A percentile compares a stretch with the other conserved stretches of the same genome.
phyloP scores from a whole-genome alignment of 2,888 invertebrate species.

The Himalopsyche anomala region DNA sequence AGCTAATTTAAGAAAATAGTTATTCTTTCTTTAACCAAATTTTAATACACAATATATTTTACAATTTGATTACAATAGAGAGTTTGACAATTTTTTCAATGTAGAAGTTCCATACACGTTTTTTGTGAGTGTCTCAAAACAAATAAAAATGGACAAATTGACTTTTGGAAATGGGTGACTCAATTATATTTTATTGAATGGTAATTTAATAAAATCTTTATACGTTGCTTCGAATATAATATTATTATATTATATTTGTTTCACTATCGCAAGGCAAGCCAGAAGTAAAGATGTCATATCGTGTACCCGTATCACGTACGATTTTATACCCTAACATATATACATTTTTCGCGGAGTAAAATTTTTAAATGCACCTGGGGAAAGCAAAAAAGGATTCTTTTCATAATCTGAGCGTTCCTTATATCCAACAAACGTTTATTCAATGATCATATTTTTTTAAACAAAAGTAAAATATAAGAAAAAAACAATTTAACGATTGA shows the following conservation, averaged over 20 bases:
- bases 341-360: not conserved
- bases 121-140: too few relatives aligned
- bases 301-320: not conserved
- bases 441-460: not conserved
- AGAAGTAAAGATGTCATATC: not conserved
- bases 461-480: not conserved
- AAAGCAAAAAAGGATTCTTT: not conserved
- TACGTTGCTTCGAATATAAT: not conserved
- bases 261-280: not conserved
- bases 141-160: too few relatives aligned
- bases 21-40: too few relatives aligned
- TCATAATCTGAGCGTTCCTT: not conserved
- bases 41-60: too few relatives aligned
- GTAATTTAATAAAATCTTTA: too few relatives aligned
- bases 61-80: too few relatives aligned
- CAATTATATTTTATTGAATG: too few relatives aligned
- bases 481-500: not conserved
- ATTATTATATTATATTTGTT: conserved; percentile 1
- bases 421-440: conserved; percentile 6
- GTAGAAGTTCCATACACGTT: too few relatives aligned
- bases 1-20: too few relatives aligned
- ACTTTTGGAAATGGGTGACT: too few relatives aligned
- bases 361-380: conserved; percentile 14
- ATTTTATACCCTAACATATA: not conserved
- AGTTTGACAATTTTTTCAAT: too few relatives aligned